A percentile compares a stretch with the other conserved stretches of the same genome.
Conservation (phyloP, 1,140 invertebrate species). For the Yoshiicerus persimilis region DNA sequence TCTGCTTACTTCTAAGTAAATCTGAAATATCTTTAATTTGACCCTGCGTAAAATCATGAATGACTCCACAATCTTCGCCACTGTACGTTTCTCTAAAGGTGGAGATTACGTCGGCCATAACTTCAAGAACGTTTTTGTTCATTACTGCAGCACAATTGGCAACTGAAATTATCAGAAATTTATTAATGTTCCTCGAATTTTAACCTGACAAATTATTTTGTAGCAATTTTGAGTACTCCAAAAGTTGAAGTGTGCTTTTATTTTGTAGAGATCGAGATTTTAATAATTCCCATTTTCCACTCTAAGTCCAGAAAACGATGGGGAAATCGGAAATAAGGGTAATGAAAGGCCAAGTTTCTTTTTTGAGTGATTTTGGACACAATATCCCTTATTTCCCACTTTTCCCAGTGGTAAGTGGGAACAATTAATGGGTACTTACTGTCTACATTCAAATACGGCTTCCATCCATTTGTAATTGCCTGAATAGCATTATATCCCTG, state of each 20-base stretch:
- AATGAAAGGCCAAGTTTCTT: too few species aligned
- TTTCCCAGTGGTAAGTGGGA: not conserved
- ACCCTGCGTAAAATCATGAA: not conserved
- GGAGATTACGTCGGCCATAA: not conserved
- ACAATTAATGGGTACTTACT: slow-evolving; percentile 5
- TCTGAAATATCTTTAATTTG: not conserved
- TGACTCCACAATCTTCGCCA: not conserved
- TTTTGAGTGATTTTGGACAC: too few species aligned
- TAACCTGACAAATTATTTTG: not conserved
- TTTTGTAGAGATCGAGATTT: too few species aligned
- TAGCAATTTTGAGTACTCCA: not conserved
- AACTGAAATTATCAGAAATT: slow-evolving; percentile 1
- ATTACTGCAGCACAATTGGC: not conserved
- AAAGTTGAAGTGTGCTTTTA: not conserved
- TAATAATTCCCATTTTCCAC: too few species aligned
- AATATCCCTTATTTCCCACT: too few species aligned
- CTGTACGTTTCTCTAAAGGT: not conserved
- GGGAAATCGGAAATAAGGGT: too few species aligned
- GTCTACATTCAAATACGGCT: slow-evolving; percentile 23
- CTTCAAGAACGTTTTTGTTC: not conserved
- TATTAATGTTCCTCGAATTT: not conserved
- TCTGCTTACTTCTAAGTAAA: not conserved
- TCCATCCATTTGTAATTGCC: slow-evolving; percentile 19
- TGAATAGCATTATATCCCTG: slow-evolving; percentile 8
- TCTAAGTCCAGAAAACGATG: too few species aligned